Evolutionary conservation across 2,797 vertebrate genomes (phyloP).

Genomic region (Thunnus albacares): DNA sequence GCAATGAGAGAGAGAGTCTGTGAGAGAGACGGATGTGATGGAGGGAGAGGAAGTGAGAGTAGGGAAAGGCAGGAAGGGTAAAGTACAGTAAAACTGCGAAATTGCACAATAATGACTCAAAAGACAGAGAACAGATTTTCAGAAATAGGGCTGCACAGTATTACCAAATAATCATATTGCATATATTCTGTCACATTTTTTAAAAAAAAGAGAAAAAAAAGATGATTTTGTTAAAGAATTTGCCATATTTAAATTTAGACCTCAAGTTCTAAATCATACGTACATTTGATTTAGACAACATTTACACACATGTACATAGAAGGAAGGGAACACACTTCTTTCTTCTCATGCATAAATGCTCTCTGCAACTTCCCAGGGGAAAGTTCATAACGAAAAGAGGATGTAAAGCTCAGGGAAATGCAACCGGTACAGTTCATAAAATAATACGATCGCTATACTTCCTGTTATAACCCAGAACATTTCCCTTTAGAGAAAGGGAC

Average conservation of each 20-base stretch:
- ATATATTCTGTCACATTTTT: neutral
- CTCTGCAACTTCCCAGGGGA: too few species aligned
- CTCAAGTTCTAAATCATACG: too few species aligned
- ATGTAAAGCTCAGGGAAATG: neutral
- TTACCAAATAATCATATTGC: neutral
- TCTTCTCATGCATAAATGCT: neutral
- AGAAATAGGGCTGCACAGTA: neutral
- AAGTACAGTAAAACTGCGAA: constrained; percentile 48
- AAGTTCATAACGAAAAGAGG: neutral
- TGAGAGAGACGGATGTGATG: constrained; percentile 45
- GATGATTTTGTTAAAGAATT: neutral
- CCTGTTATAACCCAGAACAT: neutral
- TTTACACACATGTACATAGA: too few species aligned
- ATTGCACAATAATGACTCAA: constrained; percentile 32
- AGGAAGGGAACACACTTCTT: neutral
- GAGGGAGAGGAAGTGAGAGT: constrained; percentile 68
- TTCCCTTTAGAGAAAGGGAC: neutral
- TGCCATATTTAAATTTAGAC: neutral
- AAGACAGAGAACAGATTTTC: constrained; percentile 10
- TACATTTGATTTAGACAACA: too few species aligned
- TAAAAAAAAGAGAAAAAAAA: too few species aligned
- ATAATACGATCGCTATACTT: neutral
- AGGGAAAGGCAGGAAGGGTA: constrained; percentile 43
- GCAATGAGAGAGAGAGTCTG: constrained; percentile 18
- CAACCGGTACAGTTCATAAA: neutral